Percentiles rank a stretch among this genome's conserved stretches.
phyloP scores from a whole-genome alignment of 2,888 invertebrate genomes.

The Cerceris ruficornis region DNA sequence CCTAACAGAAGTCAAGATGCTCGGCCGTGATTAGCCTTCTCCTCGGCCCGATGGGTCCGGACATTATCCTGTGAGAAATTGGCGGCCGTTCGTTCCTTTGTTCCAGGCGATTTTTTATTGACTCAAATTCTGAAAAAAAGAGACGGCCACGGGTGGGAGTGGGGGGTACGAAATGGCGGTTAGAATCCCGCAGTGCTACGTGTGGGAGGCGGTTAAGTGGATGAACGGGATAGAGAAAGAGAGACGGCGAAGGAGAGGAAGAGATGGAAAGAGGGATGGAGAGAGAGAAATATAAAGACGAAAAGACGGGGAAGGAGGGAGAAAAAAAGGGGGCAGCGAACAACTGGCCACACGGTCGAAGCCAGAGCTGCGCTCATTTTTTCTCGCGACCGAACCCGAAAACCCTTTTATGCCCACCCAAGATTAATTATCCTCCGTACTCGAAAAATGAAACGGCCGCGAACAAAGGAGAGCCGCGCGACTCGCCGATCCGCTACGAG shows the following conservation, averaged over 20 bases:
- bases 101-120: slow-evolving; percentile 78
- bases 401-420: slow-evolving; percentile 80
- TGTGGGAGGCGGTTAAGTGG: slow-evolving; percentile 69
- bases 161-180: slow-evolving; percentile 48
- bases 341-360: slow-evolving; percentile 67
- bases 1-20: slow-evolving; percentile 78
- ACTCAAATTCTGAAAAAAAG: slow-evolving; percentile 74
- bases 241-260: slow-evolving; percentile 39
- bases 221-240: slow-evolving; percentile 58
- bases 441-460: slow-evolving; percentile 78
- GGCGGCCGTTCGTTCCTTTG: slow-evolving; percentile 72
- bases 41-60: slow-evolving; percentile 54
- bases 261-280: slow-evolving; percentile 27
- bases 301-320: slow-evolving; percentile 43
- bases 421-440: slow-evolving; percentile 81
- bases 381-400: slow-evolving; percentile 80
- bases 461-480: slow-evolving; percentile 67
- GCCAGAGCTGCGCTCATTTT: slow-evolving; percentile 77
- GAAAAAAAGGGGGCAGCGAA: slow-evolving; percentile 62
- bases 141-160: slow-evolving; percentile 13
- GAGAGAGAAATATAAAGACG: slow-evolving; percentile 62
- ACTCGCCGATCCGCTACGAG: slow-evolving; percentile 40
- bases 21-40: slow-evolving; percentile 70
- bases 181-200: slow-evolving; percentile 62
- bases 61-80: slow-evolving; percentile 79